Base-by-base conservation (phyloP, 2,888 invertebrate genomes). In the Phalera bucephala region DNA sequence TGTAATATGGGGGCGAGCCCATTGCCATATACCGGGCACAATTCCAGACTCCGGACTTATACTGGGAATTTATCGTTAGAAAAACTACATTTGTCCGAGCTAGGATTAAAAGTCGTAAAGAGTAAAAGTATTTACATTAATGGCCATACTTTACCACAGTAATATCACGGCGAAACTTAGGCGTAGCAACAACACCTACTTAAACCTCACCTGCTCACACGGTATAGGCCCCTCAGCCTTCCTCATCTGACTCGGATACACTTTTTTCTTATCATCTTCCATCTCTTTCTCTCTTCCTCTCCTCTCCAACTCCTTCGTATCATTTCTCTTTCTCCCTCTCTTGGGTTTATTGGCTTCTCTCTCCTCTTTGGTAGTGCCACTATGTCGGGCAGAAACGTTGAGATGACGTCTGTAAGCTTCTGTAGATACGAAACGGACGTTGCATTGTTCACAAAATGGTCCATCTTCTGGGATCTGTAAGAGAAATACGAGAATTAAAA, bases 201-300 rank as follows among this genome's bases (percentile, higher is more conserved):
- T n/a, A 9, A 17, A 13, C 3, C 36, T 36, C 4, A 84, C 84
- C 74, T 84, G 84, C 52, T 84, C 84, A 33, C 83, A 84, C 0
- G 81, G 78, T 61, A 85, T 82, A 0, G 84, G 83, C 0, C 80
- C 82, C 8, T 80, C 81, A 0, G 74, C 72, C 10, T 75, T 77
- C 39, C 75, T 52, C 45, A 75, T 44, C 38, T 76, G 76, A 19
- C 72, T 76, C 0, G 72, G 72, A 26, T 72, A 78, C 22, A 60
- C 10, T 26, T 53, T 60, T 32, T 60, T 65, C 34, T 61, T 62
- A 1, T 69, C 55, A 0, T 65, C 69, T 0, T 61, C 63, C 5
- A 40, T 44, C 0, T 56, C 60, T n/a, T 39, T 56, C 12, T 64
- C 54, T 7, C 52, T 33, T 21, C 30, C 34, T 22, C 45, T 53